These are phyloP conservation scores for Drosophila sulfurigaster DNA, from an alignment of 1,140 invertebrate genomes.

Conservation along the genomic window DNA sequence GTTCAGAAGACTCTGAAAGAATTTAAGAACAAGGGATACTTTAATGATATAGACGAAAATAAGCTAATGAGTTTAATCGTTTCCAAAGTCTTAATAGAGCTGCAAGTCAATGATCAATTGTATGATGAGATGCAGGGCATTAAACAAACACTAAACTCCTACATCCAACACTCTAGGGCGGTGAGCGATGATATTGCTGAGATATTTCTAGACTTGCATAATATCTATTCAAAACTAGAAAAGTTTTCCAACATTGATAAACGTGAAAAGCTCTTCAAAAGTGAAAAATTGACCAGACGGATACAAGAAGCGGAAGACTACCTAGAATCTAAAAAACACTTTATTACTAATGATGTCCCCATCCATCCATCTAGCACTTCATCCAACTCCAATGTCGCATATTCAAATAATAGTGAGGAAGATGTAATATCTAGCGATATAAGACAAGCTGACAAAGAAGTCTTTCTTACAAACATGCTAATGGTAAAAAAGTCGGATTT, in stretches of 20 bases:
- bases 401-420: not conserved
- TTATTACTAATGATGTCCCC: slow-evolving; percentile 28
- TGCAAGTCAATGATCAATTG: slow-evolving; percentile 16
- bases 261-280: not conserved
- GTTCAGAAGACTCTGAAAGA: slow-evolving; percentile 27
- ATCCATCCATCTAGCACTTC: not conserved
- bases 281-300: slow-evolving; percentile 13
- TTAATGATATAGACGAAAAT: not conserved
- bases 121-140: slow-evolving; percentile 21
- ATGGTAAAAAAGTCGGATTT: slow-evolving; percentile 43
- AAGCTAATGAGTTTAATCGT: slow-evolving; percentile 30
- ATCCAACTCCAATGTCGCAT: not conserved
- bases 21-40: slow-evolving; percentile 2
- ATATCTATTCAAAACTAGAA: slow-evolving; percentile 55
- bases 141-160: not conserved
- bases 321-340: slow-evolving; percentile 29
- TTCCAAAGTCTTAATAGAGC: slow-evolving; percentile 38
- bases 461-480: slow-evolving; percentile 44
- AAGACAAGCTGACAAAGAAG: slow-evolving; percentile 1
- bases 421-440: not conserved
- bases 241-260: not conserved
- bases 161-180: slow-evolving; percentile 21
- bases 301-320: slow-evolving; percentile 38
- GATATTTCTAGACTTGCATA: slow-evolving; percentile 59
- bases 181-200: slow-evolving; percentile 50